Conservation (phyloP, 53 echinoderm and acorn worm genomes). For the Pentamera pediparva region DNA sequence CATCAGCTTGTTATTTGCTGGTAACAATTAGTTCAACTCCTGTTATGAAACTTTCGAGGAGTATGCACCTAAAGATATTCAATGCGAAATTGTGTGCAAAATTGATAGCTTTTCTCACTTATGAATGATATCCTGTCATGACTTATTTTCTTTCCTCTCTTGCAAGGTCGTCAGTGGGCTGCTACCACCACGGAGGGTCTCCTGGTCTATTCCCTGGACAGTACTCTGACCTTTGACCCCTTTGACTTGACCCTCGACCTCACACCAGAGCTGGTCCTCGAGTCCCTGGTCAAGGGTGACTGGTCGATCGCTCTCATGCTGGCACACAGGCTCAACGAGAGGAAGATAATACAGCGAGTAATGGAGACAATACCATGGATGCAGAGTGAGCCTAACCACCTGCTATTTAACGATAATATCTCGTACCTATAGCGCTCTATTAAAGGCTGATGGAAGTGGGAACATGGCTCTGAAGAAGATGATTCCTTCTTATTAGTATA, state of each 20-base stretch:
- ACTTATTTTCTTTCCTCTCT: neutral
- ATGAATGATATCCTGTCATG: neutral
- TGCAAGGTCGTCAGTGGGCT: slow-evolving; percentile 79
- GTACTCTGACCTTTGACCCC: slow-evolving; percentile 92
- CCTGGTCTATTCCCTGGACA: slow-evolving; percentile 83
- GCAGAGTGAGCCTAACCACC: slow-evolving; percentile 68
- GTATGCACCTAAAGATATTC: too few relatives aligned
- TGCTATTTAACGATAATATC: too few relatives aligned
- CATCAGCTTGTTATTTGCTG: too few relatives aligned
- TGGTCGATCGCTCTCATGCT: slow-evolving; percentile 89
- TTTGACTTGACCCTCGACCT: slow-evolving; percentile 89
- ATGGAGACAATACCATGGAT: slow-evolving; percentile 71
- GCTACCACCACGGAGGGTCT: slow-evolving; percentile 97
- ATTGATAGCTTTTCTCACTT: neutral
- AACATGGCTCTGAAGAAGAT: too few relatives aligned
- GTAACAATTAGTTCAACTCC: too few relatives aligned
- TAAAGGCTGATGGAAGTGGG: too few relatives aligned
- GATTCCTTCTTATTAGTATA: too few relatives aligned
- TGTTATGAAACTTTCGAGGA: too few relatives aligned
- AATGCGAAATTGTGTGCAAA: too few relatives aligned
- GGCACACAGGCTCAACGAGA: slow-evolving; percentile 78
- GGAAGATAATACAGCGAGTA: slow-evolving; percentile 66
- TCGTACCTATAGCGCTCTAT: too few relatives aligned
- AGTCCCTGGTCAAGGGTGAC: slow-evolving; percentile 51
- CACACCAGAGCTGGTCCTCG: slow-evolving; percentile 64